Evolutionary conservation across 2,888 invertebrate genomes (phyloP).

Genomic region (Ommatoiulus sabulosus): DNA sequence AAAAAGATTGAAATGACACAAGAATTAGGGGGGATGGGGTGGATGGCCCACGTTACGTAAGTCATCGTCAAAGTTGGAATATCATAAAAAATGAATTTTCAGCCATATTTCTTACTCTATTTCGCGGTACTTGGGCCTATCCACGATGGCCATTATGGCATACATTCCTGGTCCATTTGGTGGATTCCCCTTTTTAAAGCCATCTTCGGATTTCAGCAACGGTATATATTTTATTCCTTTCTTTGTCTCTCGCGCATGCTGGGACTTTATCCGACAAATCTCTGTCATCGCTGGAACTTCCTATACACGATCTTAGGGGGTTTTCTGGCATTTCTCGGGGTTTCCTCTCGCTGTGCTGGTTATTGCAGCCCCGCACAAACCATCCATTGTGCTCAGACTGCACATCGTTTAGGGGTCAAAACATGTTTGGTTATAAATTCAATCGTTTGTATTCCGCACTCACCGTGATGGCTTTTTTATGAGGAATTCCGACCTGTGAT

Average conservation of each 20-base stretch:
- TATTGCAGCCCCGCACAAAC: not conserved
- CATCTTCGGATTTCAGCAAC: not conserved
- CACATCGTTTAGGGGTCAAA: slow-evolving; percentile 17
- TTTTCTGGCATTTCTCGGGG: slow-evolving; percentile 3
- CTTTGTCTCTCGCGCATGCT: not conserved
- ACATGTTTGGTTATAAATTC: slow-evolving; percentile 32
- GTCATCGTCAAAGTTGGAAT: not conserved
- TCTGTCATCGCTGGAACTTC: slow-evolving; percentile 12
- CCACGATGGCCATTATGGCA: not conserved
- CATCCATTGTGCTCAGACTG: slow-evolving; percentile 21
- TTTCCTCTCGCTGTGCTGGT: slow-evolving; percentile 31
- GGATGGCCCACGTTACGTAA: not conserved
- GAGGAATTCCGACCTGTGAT: slow-evolving; percentile 9
- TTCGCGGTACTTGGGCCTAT: not conserved
- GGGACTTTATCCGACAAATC: slow-evolving; percentile 39
- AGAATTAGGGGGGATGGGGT: slow-evolving; percentile 44
- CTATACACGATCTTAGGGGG: slow-evolving; percentile 31
- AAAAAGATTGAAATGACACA: slow-evolving; percentile 28
- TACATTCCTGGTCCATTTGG: slow-evolving; percentile 3
- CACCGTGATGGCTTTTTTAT: not conserved
- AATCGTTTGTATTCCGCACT: slow-evolving; percentile 45
- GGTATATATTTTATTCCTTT: not conserved
- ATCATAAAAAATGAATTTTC: not conserved
- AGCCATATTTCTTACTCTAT: not conserved
- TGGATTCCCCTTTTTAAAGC: not conserved